A percentile compares a stretch with the other conserved stretches of the same genome.
These are phyloP conservation scores for Lepilemur ruficaudatus DNA, from an alignment of 2,797 vertebrate species.

Conservation along the genomic window DNA sequence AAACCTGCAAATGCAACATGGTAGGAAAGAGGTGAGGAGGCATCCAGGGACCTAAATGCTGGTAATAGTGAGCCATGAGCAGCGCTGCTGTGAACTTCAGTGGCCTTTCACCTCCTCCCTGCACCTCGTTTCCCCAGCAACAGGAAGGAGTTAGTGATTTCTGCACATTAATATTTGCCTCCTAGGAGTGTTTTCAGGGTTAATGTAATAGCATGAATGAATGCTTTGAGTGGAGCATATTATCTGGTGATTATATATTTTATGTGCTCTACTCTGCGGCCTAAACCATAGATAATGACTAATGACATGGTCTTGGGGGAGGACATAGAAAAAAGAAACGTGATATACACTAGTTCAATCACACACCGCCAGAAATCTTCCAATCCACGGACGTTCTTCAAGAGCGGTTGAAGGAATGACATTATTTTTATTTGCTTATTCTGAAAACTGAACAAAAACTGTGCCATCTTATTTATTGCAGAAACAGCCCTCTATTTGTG, in stretches of 20 bases:
- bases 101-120: not conserved
- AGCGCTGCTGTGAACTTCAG: not conserved
- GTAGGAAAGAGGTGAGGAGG: not conserved
- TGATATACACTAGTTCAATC: not conserved
- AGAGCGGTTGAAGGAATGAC: not conserved
- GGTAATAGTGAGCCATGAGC: not conserved
- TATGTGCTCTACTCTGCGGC: not conserved
- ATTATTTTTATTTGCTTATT: not conserved
- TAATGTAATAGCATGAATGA: not conserved
- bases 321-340: not conserved
- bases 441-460: not conserved
- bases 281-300: not conserved
- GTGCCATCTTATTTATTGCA: not conserved
- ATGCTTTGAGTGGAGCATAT: not conserved
- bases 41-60: not conserved
- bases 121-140: not conserved
- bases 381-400: not conserved
- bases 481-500: not conserved
- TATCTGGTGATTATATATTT: slow-evolving; percentile 12
- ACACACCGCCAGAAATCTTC: not conserved
- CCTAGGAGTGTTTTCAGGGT: not conserved
- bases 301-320: not conserved
- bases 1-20: not conserved
- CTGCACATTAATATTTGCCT: not conserved
- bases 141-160: not conserved